Base-by-base conservation (phyloP, 2,113 vertebrate genomes). In the Sakesphorus luctuosus region DNA sequence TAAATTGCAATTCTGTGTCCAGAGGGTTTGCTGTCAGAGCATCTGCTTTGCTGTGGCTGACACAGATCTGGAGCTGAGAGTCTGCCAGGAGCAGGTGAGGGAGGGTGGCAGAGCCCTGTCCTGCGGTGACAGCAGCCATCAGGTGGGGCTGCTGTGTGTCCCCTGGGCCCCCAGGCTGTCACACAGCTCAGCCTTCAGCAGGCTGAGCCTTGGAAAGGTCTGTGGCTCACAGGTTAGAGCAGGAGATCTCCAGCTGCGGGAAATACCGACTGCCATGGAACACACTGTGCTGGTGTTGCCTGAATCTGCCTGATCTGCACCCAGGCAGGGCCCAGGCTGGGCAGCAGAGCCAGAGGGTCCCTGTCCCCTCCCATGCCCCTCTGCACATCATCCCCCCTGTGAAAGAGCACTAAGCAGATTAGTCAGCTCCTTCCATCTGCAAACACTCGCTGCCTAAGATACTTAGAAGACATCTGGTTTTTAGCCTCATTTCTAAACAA, bases 381-480 rank as follows among this genome's bases (percentile, higher is more conserved):
- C 81, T 93, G 90, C 17, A 8, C 73, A 43, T 43, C 4, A 7
- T n/a, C 18, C 19, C 68, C 24, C 43, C 40, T 21, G 46, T 2
- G 5, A 20, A 36, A 28, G 2, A 67, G 53, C 53, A 19, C 53
- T 87, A 91, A 96, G 94, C 78, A 83, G 93, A 89, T 97, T 85
- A 94, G 58, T 72, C 77, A 50, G 69, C 74, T 75, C 82, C 91
- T 94, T 95, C 95, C 81, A 87, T 66, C 82, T 69, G 69, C 3
- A 11, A 82, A 65, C 53, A 25, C 77, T 87, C 9, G 0, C 2
- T 40, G 90, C 69, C 84, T 91, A n/a, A 90, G 96, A 85, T 82
- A 94, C 92, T 94, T 93, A 92, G 3, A 88, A 94, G 92, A 94
- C 94, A 92, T 93, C 95, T 95, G 92, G 0, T 92, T 97, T 97